Conservation (phyloP, 1,140 invertebrate species). For the Hetaerina americana region DNA sequence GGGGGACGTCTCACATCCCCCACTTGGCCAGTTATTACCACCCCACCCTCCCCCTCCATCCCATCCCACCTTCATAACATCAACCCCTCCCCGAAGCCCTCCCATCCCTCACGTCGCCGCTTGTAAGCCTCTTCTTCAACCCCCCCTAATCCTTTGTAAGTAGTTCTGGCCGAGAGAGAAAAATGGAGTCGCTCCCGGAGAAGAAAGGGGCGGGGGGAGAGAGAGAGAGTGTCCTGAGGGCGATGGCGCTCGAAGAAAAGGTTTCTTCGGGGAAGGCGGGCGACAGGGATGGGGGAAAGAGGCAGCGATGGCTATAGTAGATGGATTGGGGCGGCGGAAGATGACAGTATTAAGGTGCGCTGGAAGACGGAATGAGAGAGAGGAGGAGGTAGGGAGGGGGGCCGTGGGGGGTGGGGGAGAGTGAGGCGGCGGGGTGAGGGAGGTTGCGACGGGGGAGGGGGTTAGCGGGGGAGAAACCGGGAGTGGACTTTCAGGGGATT, state of each 20-base stretch:
- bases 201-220: background rate
- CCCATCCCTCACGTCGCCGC: background rate
- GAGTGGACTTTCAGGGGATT: background rate
- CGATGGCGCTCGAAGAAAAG: too few relatives aligned
- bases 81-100: background rate
- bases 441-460: background rate
- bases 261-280: too few relatives aligned
- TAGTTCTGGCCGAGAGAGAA: background rate
- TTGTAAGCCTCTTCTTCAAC: background rate
- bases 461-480: background rate
- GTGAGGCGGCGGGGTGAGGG: background rate
- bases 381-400: background rate
- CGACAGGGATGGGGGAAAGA: too few relatives aligned
- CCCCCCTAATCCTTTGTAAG: background rate
- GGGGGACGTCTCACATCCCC: too few relatives aligned
- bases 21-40: too few relatives aligned
- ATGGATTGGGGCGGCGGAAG: too few relatives aligned
- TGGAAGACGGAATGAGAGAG: background rate
- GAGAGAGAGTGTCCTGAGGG: too few relatives aligned
- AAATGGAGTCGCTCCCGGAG: background rate
- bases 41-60: too few relatives aligned
- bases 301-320: too few relatives aligned
- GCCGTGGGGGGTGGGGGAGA: background rate
- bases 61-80: too few relatives aligned
- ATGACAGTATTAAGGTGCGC: too few relatives aligned